Evolutionary conservation across 2,113 vertebrate genomes (phyloP).

Genomic region (Typhlomys cinereus): DNA sequence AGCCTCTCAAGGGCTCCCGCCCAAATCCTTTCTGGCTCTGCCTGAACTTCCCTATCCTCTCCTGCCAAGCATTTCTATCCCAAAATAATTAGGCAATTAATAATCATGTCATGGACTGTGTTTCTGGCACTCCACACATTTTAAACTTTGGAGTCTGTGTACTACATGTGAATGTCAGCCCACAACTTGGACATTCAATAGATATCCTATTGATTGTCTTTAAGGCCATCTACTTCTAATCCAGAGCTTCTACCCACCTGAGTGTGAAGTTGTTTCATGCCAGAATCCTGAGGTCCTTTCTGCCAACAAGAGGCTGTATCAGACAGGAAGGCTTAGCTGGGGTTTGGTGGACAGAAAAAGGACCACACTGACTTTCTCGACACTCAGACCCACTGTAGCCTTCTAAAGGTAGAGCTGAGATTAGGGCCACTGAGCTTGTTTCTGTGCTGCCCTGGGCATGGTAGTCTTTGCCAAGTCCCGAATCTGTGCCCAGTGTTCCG

Average conservation of each 20-base stretch:
- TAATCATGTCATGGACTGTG: not conserved
- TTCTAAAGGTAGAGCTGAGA: not conserved
- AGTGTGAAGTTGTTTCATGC: too few relatives aligned
- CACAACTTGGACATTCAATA: not conserved
- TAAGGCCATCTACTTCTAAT: not conserved
- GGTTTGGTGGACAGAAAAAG: not conserved
- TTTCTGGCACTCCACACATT: not conserved
- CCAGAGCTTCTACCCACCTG: not conserved
- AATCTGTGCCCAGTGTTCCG: rapidly evolving
- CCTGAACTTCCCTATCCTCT: not conserved
- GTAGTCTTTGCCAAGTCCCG: not conserved
- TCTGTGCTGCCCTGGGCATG: not conserved
- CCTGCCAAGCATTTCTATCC: not conserved
- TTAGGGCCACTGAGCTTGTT: not conserved
- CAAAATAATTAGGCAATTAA: constrained; percentile 9
- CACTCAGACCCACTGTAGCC: not conserved
- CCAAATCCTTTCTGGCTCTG: not conserved
- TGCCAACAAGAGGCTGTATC: too few relatives aligned
- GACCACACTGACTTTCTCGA: not conserved
- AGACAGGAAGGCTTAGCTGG: not conserved
- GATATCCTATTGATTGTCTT: not conserved
- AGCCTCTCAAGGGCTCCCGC: not conserved
- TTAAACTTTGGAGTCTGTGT: not conserved
- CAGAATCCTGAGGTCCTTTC: not conserved
- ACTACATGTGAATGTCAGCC: not conserved